phyloP scores from a whole-genome alignment of 2,888 invertebrate species.

The Tuta absoluta region DNA sequence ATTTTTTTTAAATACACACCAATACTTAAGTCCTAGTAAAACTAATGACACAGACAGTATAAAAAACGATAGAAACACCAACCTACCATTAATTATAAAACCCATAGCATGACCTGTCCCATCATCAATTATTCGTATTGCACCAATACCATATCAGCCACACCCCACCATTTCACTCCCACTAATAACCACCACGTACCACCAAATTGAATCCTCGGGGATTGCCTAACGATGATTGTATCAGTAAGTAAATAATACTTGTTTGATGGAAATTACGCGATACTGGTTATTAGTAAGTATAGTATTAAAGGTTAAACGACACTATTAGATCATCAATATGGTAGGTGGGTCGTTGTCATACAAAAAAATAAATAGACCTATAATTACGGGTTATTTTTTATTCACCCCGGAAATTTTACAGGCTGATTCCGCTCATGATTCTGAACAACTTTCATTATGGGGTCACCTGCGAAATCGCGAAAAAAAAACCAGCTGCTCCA shows the following conservation, averaged over 20 bases:
- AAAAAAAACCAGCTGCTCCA: no score
- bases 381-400: no score
- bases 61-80: neutral
- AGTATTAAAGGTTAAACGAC: no score
- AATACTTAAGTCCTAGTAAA: neutral
- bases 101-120: slow-evolving; percentile 20
- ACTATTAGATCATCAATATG: no score
- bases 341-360: no score
- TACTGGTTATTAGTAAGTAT: no score
- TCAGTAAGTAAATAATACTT: slow-evolving; percentile 14
- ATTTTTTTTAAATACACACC: no score
- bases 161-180: slow-evolving; percentile 41
- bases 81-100: neutral
- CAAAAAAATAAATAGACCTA: no score
- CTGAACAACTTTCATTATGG: no score
- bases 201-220: slow-evolving; percentile 47
- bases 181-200: slow-evolving; percentile 45
- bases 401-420: no score
- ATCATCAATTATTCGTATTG: slow-evolving; percentile 21
- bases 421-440: no score
- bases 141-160: slow-evolving; percentile 18
- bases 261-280: slow-evolving; percentile 6
- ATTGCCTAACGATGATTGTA: slow-evolving; percentile 42
- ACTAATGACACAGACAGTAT: neutral
- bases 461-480: no score